Evolutionary conservation across 2,797 vertebrate genomes (phyloP).

Genomic region (Rhadinocentrus ornatus): DNA sequence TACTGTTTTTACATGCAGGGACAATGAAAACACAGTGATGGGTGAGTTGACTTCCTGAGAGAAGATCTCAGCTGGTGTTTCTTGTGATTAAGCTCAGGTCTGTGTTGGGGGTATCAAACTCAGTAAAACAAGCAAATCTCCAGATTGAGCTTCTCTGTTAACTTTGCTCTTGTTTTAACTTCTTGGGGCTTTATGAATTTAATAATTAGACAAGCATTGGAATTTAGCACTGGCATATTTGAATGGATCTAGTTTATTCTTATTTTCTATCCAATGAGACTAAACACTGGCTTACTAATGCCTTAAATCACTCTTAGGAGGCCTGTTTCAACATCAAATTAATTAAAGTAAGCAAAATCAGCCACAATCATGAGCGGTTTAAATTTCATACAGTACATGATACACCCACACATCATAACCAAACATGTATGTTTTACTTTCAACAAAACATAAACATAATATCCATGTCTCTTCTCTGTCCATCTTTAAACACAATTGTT

Average conservation of each 20-base stretch:
- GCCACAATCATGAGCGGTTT: not conserved
- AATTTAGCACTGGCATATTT: conserved; percentile 6
- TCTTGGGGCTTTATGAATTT: conserved; percentile 13
- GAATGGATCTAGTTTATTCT: not conserved
- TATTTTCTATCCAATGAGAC: conserved; percentile 1
- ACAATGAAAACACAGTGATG: conserved; percentile 36
- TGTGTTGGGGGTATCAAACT: conserved; percentile 28
- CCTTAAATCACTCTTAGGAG: not conserved
- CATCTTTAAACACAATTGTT: conserved; percentile 26
- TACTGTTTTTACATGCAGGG: conserved; percentile 42
- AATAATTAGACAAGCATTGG: conserved; percentile 13
- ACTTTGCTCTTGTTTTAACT: conserved; percentile 33
- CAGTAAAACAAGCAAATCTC: conserved; percentile 34
- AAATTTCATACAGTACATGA: not conserved
- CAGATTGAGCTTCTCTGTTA: conserved; percentile 23
- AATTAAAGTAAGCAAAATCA: conserved; percentile 8
- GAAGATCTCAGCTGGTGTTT: conserved; percentile 41
- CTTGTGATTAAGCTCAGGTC: conserved; percentile 54
- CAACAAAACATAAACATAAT: conserved; percentile 23
- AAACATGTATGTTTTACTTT: conserved; percentile 15
- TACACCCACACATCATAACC: not conserved
- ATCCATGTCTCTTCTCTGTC: conserved; percentile 37
- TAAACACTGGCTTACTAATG: not conserved
- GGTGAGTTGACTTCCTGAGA: conserved; percentile 18
- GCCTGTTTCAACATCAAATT: conserved; percentile 3